Percentiles rank a stretch among this genome's conserved stretches.
These are phyloP conservation scores for Shargacucullia verbasci DNA, from an alignment of 2,888 invertebrate genomes.

Conservation along the genomic window DNA sequence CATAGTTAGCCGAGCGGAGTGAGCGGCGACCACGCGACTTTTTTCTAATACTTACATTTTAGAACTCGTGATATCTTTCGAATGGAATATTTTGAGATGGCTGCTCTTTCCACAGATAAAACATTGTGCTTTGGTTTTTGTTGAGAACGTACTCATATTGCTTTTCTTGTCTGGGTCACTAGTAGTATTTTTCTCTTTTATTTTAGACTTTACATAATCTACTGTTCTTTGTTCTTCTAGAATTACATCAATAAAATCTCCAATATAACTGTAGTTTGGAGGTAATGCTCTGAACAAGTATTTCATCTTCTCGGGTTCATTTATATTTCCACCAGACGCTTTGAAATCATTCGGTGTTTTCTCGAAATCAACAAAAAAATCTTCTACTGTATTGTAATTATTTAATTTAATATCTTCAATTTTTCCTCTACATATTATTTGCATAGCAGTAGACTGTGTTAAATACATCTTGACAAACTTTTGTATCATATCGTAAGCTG, in stretches of 20 bases:
- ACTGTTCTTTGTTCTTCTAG: conserved; percentile 56
- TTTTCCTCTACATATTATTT: conserved; percentile 56
- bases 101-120: conserved; percentile 51
- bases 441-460: conserved; percentile 52
- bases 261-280: conserved; percentile 55
- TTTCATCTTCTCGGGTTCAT: conserved; percentile 54
- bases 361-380: conserved; percentile 53
- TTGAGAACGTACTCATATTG: conserved; percentile 46
- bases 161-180: conserved; percentile 28
- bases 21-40: no score
- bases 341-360: conserved; percentile 54
- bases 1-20: no score
- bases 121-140: conserved; percentile 41
- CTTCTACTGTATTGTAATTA: conserved; percentile 40
- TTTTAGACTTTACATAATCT: conserved; percentile 49
- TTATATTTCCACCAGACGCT: conserved; percentile 44
- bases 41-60: no score
- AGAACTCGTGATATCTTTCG: no score
- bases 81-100: conserved; percentile 32
- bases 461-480: conserved; percentile 54
- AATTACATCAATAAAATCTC: conserved; percentile 56
- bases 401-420: conserved; percentile 52
- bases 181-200: conserved; percentile 51
- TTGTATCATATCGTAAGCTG: conserved; percentile 16
- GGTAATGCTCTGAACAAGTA: conserved; percentile 55